phyloP scores from a whole-genome alignment of 1,140 invertebrate genomes.

The Araneus ventricosus region DNA sequence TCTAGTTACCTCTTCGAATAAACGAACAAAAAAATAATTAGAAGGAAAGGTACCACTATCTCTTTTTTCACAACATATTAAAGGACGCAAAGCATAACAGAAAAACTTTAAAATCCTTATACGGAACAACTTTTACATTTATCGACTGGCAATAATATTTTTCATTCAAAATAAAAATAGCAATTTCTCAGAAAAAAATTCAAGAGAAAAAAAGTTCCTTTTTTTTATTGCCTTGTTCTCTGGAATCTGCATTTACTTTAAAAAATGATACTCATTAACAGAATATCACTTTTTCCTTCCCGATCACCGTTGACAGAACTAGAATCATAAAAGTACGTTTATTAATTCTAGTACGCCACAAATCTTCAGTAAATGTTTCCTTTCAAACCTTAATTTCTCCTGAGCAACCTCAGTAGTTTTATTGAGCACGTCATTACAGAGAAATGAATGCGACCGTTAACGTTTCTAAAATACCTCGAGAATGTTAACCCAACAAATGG shows the following conservation, averaged over 20 bases:
- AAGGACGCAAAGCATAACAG: too few relatives aligned
- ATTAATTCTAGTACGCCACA: neutral
- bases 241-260: neutral
- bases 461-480: neutral
- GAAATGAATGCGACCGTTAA: conserved; percentile 11
- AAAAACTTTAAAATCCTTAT: too few relatives aligned
- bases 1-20: too few relatives aligned
- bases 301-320: neutral
- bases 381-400: neutral
- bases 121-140: too few relatives aligned
- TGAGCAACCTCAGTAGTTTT: neutral
- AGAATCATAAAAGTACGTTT: neutral
- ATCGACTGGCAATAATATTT: too few relatives aligned
- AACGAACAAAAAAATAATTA: too few relatives aligned
- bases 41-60: too few relatives aligned
- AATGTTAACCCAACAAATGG: neutral
- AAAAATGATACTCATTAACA: neutral
- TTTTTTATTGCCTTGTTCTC: too few relatives aligned
- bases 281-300: neutral
- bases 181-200: too few relatives aligned
- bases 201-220: too few relatives aligned
- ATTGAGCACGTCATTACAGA: conserved; percentile 9
- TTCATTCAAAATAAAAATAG: too few relatives aligned
- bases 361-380: neutral
- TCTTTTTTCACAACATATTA: too few relatives aligned